Evolutionary conservation across 2,113 vertebrate genomes (phyloP).

Genomic region (Pachypanchax playfairii): DNA sequence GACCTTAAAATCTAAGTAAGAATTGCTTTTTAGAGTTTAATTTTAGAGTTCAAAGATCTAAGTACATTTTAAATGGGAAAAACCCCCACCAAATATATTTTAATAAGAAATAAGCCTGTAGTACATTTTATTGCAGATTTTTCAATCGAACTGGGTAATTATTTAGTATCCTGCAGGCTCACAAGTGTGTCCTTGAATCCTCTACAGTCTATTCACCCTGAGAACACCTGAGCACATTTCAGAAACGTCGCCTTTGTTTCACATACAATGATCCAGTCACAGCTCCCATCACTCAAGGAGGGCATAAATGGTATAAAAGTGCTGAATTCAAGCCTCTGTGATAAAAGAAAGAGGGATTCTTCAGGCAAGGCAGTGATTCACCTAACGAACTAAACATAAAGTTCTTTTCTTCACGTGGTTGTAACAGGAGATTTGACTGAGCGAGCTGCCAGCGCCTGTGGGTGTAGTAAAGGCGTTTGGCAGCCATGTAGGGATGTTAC

Average conservation of each 20-base stretch:
- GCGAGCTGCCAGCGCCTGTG: conserved; percentile 67
- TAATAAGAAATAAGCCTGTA: neutral
- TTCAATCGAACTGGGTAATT: too few species aligned
- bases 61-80: conserved; percentile 6
- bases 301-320: conserved; percentile 34
- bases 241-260: conserved; percentile 37
- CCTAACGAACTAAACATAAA: conserved; percentile 57
- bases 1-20: neutral
- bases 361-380: conserved; percentile 58
- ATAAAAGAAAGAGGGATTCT: conserved; percentile 45
- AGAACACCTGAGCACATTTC: conserved; percentile 53
- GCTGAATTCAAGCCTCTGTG: conserved; percentile 31
- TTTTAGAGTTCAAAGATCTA: neutral
- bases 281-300: conserved; percentile 24
- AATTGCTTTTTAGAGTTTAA: neutral
- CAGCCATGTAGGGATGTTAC: conserved; percentile 61
- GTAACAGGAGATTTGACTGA: conserved; percentile 62
- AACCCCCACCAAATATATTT: too few species aligned
- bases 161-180: too few species aligned
- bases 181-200: conserved; percentile 27
- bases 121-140: neutral
- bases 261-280: conserved; percentile 10
- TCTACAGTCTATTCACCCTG: conserved; percentile 14
- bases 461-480: conserved; percentile 71
- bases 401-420: conserved; percentile 37